Conservation (phyloP, 2,113 vertebrate species). For the Chloropsis hardwickii region DNA sequence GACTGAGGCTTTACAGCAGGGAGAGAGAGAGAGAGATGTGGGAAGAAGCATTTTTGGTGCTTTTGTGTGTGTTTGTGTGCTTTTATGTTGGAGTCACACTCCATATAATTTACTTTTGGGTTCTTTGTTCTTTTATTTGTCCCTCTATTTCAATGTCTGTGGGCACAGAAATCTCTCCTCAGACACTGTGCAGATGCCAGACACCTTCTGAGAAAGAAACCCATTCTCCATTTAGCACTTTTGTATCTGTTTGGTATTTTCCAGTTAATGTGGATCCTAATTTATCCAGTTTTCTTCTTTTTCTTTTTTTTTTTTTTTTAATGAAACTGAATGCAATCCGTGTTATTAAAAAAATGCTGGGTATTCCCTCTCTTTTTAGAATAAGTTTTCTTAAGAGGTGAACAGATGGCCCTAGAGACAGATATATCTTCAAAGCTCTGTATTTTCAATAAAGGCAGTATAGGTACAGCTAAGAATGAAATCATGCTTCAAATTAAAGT, state of each 20-base stretch:
- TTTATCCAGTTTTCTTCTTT: neutral
- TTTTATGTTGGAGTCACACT: constrained; percentile 33
- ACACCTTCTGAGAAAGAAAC: neutral
- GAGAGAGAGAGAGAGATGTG: constrained; percentile 39
- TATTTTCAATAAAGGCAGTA: neutral
- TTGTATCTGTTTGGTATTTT: neutral
- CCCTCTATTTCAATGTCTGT: neutral
- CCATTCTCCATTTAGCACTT: neutral
- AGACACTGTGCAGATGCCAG: neutral
- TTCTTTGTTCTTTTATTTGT: constrained; percentile 3
- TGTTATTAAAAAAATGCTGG: constrained; percentile 12
- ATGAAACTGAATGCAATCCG: neutral
- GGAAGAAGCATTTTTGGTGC: constrained; percentile 60
- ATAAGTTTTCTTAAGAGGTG: neutral
- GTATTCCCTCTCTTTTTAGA: constrained; percentile 30
- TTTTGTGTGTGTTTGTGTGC: neutral
- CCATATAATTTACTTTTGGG: constrained; percentile 5
- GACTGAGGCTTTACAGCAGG: neutral
- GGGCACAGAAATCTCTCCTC: constrained; percentile 15
- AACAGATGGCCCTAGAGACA: constrained; percentile 39
- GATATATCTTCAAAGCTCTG: neutral
- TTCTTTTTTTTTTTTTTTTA: neutral
- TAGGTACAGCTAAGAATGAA: neutral
- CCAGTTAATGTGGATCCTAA: constrained; percentile 5
- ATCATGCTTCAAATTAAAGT: neutral